Conservation (phyloP, 2,888 invertebrate genomes). For the Nymphalis urticae region DNA sequence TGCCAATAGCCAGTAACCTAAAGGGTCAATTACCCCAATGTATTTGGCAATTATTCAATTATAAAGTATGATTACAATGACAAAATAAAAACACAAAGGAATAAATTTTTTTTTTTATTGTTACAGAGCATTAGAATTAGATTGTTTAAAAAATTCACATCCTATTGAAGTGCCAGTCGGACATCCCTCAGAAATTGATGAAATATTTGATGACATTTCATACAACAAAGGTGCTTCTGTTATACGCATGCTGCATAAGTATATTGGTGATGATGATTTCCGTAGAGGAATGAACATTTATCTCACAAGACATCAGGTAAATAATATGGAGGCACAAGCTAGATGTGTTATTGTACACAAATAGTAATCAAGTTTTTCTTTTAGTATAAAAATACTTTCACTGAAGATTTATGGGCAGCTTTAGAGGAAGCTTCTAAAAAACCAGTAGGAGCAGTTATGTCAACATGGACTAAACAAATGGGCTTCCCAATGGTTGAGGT, state of each 20-base stretch:
- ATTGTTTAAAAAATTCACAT: slow-evolving; percentile 95
- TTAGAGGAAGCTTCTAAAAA: slow-evolving; percentile 94
- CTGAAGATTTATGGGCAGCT: slow-evolving; percentile 96
- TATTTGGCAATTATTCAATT: slow-evolving; percentile 31
- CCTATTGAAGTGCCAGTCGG: slow-evolving; percentile 98
- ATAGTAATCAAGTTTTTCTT: slow-evolving; percentile 41
- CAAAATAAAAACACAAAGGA: neutral
- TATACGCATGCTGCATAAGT: slow-evolving; percentile 96
- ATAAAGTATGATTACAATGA: slow-evolving; percentile 9
- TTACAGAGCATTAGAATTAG: slow-evolving; percentile 89
- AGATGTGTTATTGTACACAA: neutral
- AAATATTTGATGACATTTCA: slow-evolving; percentile 98
- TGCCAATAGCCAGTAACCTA: slow-evolving; percentile 26
- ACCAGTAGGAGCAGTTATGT: slow-evolving; percentile 95
- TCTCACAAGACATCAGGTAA: slow-evolving; percentile 88
- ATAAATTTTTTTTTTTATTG: slow-evolving; percentile 1
- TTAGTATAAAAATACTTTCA: slow-evolving; percentile 94
- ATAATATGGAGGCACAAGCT: neutral
- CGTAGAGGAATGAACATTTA: slow-evolving; percentile 96
- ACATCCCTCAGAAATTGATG: slow-evolving; percentile 97
- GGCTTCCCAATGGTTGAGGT: slow-evolving; percentile 93
- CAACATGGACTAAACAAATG: slow-evolving; percentile 97
- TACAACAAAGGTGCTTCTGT: slow-evolving; percentile 98
- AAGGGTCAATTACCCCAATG: slow-evolving; percentile 32
- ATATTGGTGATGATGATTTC: slow-evolving; percentile 96